Evolutionary conservation across 2,797 vertebrate genomes (phyloP).

Genomic region (Poeciliopsis infans): DNA sequence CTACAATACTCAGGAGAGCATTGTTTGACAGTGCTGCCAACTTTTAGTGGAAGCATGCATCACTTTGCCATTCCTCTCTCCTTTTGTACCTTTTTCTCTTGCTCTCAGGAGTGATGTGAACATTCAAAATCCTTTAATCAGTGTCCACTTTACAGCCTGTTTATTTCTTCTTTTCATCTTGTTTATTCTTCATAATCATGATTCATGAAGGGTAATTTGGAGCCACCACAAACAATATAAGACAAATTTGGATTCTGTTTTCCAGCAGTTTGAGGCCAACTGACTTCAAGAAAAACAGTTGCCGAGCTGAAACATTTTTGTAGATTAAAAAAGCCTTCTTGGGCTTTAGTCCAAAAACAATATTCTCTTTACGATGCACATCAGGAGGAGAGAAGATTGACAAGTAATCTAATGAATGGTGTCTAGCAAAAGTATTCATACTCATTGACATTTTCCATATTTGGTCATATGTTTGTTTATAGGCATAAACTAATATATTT

Average conservation of each 20-base stretch:
- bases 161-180: slow-evolving; percentile 13
- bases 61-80: slow-evolving; percentile 8
- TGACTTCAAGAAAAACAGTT: neutral
- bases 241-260: neutral
- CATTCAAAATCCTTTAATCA: slow-evolving; percentile 15
- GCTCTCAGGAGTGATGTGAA: slow-evolving; percentile 1
- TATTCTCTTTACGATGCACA: neutral
- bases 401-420: neutral
- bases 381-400: neutral
- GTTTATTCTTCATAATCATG: slow-evolving; percentile 6
- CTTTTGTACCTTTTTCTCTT: neutral
- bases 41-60: slow-evolving; percentile 16
- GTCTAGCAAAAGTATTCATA: neutral
- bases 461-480: neutral
- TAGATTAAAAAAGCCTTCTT: slow-evolving; percentile 9
- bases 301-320: neutral
- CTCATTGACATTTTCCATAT: neutral
- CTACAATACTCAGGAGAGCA: neutral
- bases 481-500: neutral
- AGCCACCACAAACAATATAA: neutral
- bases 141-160: slow-evolving; percentile 4
- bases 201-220: slow-evolving; percentile 4
- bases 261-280: neutral
- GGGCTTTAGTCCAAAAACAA: neutral
- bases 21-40: slow-evolving; percentile 13